Conservation (phyloP, 2,888 invertebrate genomes). For the Plagodis dolabraria region DNA sequence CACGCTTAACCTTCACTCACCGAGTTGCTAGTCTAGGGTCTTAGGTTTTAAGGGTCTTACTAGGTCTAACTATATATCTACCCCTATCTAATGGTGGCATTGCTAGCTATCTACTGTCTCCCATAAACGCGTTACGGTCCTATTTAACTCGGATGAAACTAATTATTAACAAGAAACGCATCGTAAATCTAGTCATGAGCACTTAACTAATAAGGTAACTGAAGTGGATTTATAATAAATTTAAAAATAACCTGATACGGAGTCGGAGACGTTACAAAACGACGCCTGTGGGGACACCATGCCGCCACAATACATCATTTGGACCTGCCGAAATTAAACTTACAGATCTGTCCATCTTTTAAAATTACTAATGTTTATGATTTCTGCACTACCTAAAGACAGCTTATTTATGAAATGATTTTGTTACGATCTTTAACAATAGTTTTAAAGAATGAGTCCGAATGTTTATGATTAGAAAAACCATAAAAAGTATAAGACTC, state of each 20-base stretch:
- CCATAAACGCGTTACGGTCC: constrained; percentile 4
- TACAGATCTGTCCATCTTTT: not conserved
- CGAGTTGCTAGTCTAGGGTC: constrained; percentile 1
- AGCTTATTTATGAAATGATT: too few relatives aligned
- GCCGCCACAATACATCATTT: constrained; percentile 77
- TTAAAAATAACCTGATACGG: constrained; percentile 68
- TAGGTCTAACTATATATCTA: too few relatives aligned
- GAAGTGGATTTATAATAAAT: constrained; percentile 3
- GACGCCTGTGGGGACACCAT: constrained; percentile 79
- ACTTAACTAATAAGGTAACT: constrained; percentile 1
- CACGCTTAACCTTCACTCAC: constrained; percentile 71
- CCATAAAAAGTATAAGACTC: too few relatives aligned
- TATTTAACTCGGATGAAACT: not conserved
- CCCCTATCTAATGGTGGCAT: not conserved
- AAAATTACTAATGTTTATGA: too few relatives aligned
- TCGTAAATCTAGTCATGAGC: not conserved
- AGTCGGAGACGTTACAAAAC: constrained; percentile 78
- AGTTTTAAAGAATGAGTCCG: too few relatives aligned
- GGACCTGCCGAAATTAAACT: constrained; percentile 59
- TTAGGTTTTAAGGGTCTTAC: constrained; percentile 5
- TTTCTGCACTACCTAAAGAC: too few relatives aligned
- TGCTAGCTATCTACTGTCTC: not conserved
- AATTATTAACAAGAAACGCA: too few relatives aligned
- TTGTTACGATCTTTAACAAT: too few relatives aligned
- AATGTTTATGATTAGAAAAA: too few relatives aligned